Percentiles rank a stretch among this genome's conserved stretches.
phyloP scores from a whole-genome alignment of 2,113 vertebrate genomes.

The Catagonus wagneri region DNA sequence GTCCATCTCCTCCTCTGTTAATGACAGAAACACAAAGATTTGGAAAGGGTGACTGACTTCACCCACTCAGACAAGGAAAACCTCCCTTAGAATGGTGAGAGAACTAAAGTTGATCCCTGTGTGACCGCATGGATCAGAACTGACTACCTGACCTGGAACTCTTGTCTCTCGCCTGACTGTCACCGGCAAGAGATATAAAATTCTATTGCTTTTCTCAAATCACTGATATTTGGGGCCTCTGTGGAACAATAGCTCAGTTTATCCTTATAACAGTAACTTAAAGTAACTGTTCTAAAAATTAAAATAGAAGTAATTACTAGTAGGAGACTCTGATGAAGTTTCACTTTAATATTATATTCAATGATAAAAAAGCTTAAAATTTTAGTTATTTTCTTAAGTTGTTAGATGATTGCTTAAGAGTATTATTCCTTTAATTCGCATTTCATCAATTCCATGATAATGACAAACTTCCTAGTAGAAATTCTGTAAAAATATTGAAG shows the following conservation, averaged over 20 bases:
- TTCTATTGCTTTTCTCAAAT: not conserved
- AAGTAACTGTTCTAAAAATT: slow-evolving; percentile 6
- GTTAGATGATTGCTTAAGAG: not conserved
- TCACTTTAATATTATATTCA: not conserved
- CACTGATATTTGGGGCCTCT: not conserved
- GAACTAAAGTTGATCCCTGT: not conserved
- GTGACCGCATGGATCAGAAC: not conserved
- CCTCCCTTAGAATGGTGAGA: not conserved
- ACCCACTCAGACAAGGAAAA: not conserved
- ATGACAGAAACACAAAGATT: not conserved
- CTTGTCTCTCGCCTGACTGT: not conserved
- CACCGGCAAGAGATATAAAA: not conserved
- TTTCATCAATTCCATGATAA: not conserved
- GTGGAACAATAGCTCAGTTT: not conserved
- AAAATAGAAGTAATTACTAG: not conserved
- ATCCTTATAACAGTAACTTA: not conserved
- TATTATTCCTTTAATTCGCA: not conserved
- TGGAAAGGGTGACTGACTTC: not conserved
- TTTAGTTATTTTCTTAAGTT: not conserved
- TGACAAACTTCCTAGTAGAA: not conserved
- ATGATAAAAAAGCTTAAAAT: not conserved
- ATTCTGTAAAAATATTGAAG: not conserved
- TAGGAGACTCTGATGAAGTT: not conserved
- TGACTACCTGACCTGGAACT: not conserved
- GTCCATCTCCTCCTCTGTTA: not conserved